Evolutionary conservation across 2,113 vertebrate genomes (phyloP).

Genomic region (Noturus placidus): DNA sequence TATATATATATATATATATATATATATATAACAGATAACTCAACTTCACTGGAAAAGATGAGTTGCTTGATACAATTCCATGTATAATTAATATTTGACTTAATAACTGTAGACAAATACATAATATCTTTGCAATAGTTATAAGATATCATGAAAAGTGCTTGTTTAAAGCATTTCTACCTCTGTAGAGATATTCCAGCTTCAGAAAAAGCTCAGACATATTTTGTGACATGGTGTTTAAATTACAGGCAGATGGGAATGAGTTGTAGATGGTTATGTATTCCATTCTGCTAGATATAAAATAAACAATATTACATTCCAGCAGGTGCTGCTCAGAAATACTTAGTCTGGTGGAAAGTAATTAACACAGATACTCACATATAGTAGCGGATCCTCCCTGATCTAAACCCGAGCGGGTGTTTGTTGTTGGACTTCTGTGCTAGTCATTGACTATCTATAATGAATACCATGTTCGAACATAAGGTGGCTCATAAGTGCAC

Average conservation of each 20-base stretch:
- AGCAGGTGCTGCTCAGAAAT: slow-evolving; percentile 7
- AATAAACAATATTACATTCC: slow-evolving; percentile 29
- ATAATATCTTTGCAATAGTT: background rate
- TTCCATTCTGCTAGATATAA: slow-evolving; percentile 17
- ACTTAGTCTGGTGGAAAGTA: background rate
- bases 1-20: too few relatives aligned
- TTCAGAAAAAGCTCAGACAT: background rate
- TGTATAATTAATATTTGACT: background rate
- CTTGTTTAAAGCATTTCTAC: background rate
- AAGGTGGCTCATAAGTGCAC: too few relatives aligned
- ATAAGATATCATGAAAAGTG: background rate
- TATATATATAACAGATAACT: too few relatives aligned
- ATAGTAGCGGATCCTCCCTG: too few relatives aligned
- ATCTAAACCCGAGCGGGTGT: too few relatives aligned
- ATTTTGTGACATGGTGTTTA: background rate
- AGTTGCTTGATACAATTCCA: background rate
- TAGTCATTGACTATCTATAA: too few relatives aligned
- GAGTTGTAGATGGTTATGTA: slow-evolving; percentile 13
- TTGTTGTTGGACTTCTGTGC: too few relatives aligned
- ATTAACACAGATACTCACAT: background rate
- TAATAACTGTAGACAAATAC: background rate
- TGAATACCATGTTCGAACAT: too few relatives aligned
- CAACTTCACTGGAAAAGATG: background rate
- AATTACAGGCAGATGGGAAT: background rate
- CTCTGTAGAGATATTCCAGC: background rate